phyloP scores from a whole-genome alignment of 2,113 vertebrate genomes.

The Madoqua kirkii region DNA sequence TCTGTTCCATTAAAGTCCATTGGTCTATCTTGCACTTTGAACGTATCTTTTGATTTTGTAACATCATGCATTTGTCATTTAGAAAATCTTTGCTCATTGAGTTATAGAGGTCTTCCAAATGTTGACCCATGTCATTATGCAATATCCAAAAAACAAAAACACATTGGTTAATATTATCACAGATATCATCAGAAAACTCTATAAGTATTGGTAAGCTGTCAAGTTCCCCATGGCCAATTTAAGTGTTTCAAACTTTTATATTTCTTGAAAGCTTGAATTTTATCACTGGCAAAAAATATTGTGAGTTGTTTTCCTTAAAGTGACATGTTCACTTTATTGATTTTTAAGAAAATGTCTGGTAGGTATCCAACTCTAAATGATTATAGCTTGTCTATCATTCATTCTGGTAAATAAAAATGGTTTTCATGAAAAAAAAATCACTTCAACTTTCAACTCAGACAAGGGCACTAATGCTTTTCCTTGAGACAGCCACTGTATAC shows the following conservation, averaged over 20 bases:
- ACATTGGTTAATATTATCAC: not conserved
- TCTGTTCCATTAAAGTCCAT: not conserved
- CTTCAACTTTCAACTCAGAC: not conserved
- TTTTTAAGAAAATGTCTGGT: conserved; percentile 4
- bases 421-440: not conserved
- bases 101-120: not conserved
- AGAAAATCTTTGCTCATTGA: not conserved
- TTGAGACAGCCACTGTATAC: not conserved
- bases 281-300: conserved; percentile 13
- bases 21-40: not conserved
- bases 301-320: conserved; percentile 4
- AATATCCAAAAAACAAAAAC: not conserved
- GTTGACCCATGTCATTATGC: not conserved
- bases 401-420: conserved; percentile 20
- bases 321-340: not conserved
- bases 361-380: not conserved
- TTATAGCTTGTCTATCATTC: not conserved
- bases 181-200: conserved; percentile 11
- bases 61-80: not conserved
- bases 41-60: not conserved
- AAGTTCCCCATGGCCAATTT: not conserved
- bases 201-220: not conserved
- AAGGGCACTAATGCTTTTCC: not conserved
- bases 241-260: not conserved
- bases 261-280: conserved; percentile 25